Evolutionary conservation across 2,113 vertebrate genomes (phyloP).

Genomic region (Gorsachius goisagi): DNA sequence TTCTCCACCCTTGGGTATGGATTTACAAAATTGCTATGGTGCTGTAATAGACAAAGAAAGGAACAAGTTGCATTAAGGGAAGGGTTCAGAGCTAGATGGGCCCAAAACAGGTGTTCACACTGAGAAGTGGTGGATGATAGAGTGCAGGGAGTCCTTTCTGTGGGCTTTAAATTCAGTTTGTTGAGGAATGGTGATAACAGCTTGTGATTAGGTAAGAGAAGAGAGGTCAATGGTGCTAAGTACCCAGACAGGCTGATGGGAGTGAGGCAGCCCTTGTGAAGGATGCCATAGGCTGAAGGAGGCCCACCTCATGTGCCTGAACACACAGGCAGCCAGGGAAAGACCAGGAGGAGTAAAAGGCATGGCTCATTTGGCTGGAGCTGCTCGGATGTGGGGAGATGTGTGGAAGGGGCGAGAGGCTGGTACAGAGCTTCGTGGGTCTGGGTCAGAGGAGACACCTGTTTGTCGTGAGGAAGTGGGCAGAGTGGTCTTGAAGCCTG

Average conservation of each 20-base stretch:
- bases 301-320: not conserved
- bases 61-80: not conserved
- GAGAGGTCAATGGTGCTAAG: not conserved
- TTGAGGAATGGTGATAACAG: not conserved
- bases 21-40: not conserved
- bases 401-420: not conserved
- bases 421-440: not conserved
- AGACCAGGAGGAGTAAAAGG: not conserved
- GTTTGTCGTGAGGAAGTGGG: not conserved
- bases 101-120: not conserved
- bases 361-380: fast-evolving
- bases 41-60: not conserved
- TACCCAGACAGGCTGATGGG: not conserved
- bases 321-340: not conserved
- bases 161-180: not conserved
- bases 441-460: not conserved
- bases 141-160: not conserved
- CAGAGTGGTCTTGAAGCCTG: not conserved
- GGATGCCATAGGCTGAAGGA: not conserved
- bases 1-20: not conserved
- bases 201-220: not conserved
- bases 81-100: not conserved
- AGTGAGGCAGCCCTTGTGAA: not conserved
- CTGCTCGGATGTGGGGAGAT: fast-evolving
- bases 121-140: not conserved